Base-by-base conservation (phyloP, 2,113 vertebrate species). In the Lagopus leucura region DNA sequence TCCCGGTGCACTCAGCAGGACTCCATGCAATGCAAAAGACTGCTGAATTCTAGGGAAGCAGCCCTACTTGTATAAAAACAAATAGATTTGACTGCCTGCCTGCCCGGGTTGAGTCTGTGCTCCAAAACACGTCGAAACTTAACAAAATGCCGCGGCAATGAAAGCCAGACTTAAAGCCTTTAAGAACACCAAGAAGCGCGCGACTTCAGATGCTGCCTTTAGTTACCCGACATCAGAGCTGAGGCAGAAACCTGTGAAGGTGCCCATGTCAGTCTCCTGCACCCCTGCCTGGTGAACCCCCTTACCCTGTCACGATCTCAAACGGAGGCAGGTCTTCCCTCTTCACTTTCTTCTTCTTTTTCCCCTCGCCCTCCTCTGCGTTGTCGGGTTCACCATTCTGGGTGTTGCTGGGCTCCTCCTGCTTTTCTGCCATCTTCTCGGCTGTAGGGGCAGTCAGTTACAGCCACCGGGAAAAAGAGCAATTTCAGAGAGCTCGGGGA, bases 281-380 rank as follows among this genome's bases (percentile, higher is more conserved):
- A 21, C 38, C 79, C 63, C 32, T 50, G 36, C 30, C 5, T 14
- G 48, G 6, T 13, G 25, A 32, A 16, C 30, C n/a, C n/a, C 97
- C 98, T 97, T 97, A 99, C 99, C 99, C 99, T 27, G 97, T 96
- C 77, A 99, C 98, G 61, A 99, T 98, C 95, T 99, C 99, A 86
- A 99, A 99, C 0, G 99, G 99, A 5, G 99, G 99, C 83, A 99
- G 96, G 50, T 99, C 98, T 67, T 98, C 98, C 82, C 97, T 93
- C 83, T 98, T 97, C 2, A 96, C 61, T 77, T 98, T 96, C 7
- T 98, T 97, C 57, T 97, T 90, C 72, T 97, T 95, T 9, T 98
- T 84, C 7, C 75, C 91, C 50, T 94, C 96, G 0, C 94, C 86
- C 42, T 94, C 95, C 75, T 96, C 96, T 1, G 90, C 24, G 0